Base-by-base conservation (phyloP, 1,140 invertebrate genomes). In the Helicoverpa zea region DNA sequence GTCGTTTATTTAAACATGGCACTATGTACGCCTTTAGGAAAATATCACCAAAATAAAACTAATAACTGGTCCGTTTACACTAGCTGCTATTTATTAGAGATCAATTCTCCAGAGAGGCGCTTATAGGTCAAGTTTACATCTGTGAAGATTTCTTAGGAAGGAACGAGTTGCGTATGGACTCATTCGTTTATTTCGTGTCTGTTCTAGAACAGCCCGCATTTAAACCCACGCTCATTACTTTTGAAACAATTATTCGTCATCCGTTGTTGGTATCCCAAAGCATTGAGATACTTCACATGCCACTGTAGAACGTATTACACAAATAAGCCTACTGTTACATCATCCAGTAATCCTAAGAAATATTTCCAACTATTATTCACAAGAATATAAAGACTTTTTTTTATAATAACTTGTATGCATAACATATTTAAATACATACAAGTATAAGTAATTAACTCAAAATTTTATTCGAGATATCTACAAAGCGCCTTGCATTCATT, bases 401-500 rank as follows among this genome's bases (percentile, higher is more conserved):
- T 43, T 43, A 9, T 23, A 23, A 23, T 23, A 23, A 43, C 35
- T 9, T 43, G 16, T 23, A 16, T 18, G 64, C 43, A 18, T 66
- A 14, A 66, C 63, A 66, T 49, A 66, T 18, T 23, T 58, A 23
- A 23, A 18, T 18, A 58, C 2, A 16, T 18, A 23, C 35, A 43
- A 9, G 23, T 23, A 23, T 23, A 23, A 23, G 23, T 23, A 23
- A 43, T 43, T 61, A 61, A 11, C 58, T 29, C 10, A 23, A 30
- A 61, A 4, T 10, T 23, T 58, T 16, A 58, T 58, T 61, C 58
- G 58, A 61, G 58, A 29, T 52, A 47, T 59, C n/a, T 9, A 49
- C 18, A 59, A 74, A 74, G 59, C 47, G 54, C 43, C 54, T 18
- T n/a, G 54, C 30, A 59, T 58, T 56, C 54, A 74, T 68, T 68